These are phyloP conservation scores for Corythornis vintsioides DNA, from an alignment of 2,113 vertebrate genomes.

Conservation along the genomic window DNA sequence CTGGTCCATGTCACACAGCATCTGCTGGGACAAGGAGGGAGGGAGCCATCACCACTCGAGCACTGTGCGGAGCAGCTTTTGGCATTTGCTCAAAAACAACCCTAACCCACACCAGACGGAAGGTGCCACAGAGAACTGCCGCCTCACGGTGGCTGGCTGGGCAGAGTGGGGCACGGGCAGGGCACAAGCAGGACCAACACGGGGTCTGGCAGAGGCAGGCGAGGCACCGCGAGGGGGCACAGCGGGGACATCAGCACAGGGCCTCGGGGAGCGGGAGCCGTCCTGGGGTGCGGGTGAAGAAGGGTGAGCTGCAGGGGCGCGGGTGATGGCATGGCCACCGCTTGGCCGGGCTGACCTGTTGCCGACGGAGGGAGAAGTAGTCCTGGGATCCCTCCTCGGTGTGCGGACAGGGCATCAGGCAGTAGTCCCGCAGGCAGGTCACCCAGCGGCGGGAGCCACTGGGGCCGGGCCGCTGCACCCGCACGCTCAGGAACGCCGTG, in stretches of 20 bases:
- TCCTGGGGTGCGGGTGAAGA: accelerated
- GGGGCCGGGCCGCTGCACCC: conserved; percentile 75
- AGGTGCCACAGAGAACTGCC: background rate
- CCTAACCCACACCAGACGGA: background rate
- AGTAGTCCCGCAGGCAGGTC: conserved; percentile 82
- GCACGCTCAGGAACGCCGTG: conserved; percentile 87
- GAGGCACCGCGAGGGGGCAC: too few relatives aligned
- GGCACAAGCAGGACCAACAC: background rate
- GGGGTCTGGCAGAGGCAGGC: background rate
- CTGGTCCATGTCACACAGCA: conserved; percentile 83
- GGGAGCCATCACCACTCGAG: background rate
- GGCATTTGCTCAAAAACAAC: background rate
- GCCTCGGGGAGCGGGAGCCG: accelerated
- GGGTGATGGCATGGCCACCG: accelerated
- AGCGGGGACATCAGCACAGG: background rate
- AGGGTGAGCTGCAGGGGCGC: background rate
- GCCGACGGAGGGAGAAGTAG: conserved; percentile 84
- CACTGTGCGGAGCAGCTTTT: background rate
- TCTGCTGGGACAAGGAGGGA: conserved; percentile 67
- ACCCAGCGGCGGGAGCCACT: conserved; percentile 75
- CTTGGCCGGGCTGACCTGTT: conserved; percentile 74
- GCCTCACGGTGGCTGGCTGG: accelerated
- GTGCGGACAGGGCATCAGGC: conserved; percentile 90
- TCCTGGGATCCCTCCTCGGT: conserved; percentile 89
- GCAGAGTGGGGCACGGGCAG: accelerated